Base-by-base conservation (phyloP, 2,888 invertebrate species). In the Chrysopilus asiliformis region DNA sequence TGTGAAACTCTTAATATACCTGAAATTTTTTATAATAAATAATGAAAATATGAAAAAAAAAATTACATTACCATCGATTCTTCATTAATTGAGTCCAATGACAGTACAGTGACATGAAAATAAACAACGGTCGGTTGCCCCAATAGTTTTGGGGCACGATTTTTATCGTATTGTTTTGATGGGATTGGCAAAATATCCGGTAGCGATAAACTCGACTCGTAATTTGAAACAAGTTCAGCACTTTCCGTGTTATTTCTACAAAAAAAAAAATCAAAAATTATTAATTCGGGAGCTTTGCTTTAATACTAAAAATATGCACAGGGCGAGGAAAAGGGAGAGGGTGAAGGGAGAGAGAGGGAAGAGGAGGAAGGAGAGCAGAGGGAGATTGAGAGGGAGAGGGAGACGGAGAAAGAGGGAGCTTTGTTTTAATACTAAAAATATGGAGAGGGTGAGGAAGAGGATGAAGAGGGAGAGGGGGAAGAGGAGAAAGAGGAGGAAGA, bases 51-150 rank as follows among this genome's bases (percentile, higher is more conserved):
- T 7, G 7, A 22, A 22, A 26, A 26, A 26, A 26, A 26, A 26
- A 12, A 26, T 26, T 24, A 25, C 12, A 25, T 34, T 60, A 82
- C 86, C 91, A 93, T 93, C 28, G 89, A 89, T 61, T 90, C 89
- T 59, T 91, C 93, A 56, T 91, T 89, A 46, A 93, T 90, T n/a
- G 90, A 90, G 66, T 91, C 90, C 48, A 91, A 65, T 32, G 87
- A 87, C 41, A 89, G 66, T 2, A 89, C 89, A 7, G 89, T 89
- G 33, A 89, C 87, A 55, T 89, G 89, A 54, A 89, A 90, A 58
- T 87, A 86, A 25, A 89, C 89, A 30, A 85, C 72, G 2, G 89
- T 90, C 3, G 89, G 83, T 57, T 86, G 83, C 2, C 85, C 86
- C 50, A 82, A 67, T 36, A 79, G 69, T 60, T 87, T 89, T 1